Evolutionary conservation across 2,888 invertebrate species (phyloP).

Genomic region (Rhabditoides inermis): DNA sequence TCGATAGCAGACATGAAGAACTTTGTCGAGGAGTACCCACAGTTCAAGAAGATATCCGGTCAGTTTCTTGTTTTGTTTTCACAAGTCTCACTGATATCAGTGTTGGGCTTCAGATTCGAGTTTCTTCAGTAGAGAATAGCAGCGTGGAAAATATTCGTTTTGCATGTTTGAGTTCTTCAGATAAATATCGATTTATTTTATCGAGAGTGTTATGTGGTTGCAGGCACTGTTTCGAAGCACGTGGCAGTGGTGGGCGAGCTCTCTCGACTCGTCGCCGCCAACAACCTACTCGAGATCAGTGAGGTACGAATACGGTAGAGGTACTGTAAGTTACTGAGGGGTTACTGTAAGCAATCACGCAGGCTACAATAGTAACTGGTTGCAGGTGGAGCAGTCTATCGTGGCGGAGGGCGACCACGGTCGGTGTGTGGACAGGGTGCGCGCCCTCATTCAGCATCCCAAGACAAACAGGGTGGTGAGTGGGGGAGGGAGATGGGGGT

Average conservation of each 20-base stretch:
- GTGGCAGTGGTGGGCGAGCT: constrained; percentile 91
- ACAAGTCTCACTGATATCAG: too few species aligned
- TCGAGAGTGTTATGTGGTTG: not conserved
- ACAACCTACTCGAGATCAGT: constrained; percentile 65
- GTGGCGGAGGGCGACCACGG: constrained; percentile 66
- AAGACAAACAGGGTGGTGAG: constrained; percentile 53
- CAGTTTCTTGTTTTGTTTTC: not conserved
- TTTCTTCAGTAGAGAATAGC: too few species aligned
- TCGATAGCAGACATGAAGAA: constrained; percentile 94
- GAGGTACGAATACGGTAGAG: too few species aligned
- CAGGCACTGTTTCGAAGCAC: constrained; percentile 82
- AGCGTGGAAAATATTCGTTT: too few species aligned
- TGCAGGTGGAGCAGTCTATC: constrained; percentile 70
- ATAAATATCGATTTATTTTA: not conserved
- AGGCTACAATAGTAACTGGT: not conserved
- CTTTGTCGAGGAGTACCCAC: constrained; percentile 84
- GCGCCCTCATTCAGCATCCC: constrained; percentile 69
- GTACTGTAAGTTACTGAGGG: too few species aligned
- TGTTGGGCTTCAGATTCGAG: too few species aligned
- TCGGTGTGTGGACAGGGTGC: constrained; percentile 64
- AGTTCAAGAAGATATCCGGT: constrained; percentile 70
- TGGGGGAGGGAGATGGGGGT: not conserved
- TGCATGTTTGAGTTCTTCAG: not conserved
- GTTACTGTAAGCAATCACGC: too few species aligned
- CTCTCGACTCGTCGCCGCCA: constrained; percentile 71